Base-by-base conservation (phyloP, 2,888 invertebrate species). In the Ligdia adustata region DNA sequence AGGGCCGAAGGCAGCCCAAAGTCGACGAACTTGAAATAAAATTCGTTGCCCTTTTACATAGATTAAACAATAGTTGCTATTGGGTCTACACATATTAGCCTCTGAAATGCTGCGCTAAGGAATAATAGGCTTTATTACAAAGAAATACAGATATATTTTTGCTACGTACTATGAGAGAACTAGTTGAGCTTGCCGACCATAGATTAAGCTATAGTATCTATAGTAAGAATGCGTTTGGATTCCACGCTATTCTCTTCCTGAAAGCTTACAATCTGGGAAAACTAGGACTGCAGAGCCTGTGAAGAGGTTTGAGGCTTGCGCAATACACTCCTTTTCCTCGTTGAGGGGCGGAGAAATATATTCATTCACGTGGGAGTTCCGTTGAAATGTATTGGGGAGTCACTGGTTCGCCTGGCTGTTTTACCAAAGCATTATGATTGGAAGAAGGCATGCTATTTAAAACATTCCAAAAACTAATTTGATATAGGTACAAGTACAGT, bases 211-310 rank as follows among this genome's bases (percentile, higher is more conserved):
- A 26, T 6, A 29, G 20, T 39, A 29, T 13, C 20, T 29, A 22
- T 24, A 28, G 44, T 24, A 50, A 68, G 61, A 67, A 68, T 74
- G 71, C 66, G 69, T 54, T 42, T 51, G 60, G 65, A 68, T 60
- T 70, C 69, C 64, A 69, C 58, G 68, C 63, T 64, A 72, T 82
- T 79, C 75, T 81, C 89, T 92, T 93, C 93, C 93, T 93, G 93
- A 93, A 93, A 93, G 92, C 91, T 91, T 86, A 91, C 88, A 91
- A 92, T 92, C 92, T 91, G 91, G 83, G 83, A 71, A 69, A 74
- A 91, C 75, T 75, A 91, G 93, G 93, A 62, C 34, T 67, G 44
- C 91, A 93, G 81, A 81, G 79, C 49, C 11, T 27, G 1, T 20
- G 27, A 55, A 58, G 60, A 44, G 59, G 62, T 76, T 57, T 74